Conservation (phyloP, 1,140 invertebrate genomes). For the Bombyx mori region ASM3026992v2 NC_085133.1:3935001-3935500, state of each 20-base stretch:
- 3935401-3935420: constrained; percentile 68
- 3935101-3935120: constrained; percentile 63
- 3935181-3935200: constrained; percentile 60
- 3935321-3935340: constrained; percentile 53
- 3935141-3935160: constrained; percentile 37
- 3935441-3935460: constrained; percentile 34
- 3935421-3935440: constrained; percentile 27
- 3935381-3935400: constrained; percentile 67
- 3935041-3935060: too few species aligned
- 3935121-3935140: constrained; percentile 67
- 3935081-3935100: constrained; percentile 27
- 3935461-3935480: constrained; percentile 43
- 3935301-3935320: constrained; percentile 30
- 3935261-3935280: constrained; percentile 17
- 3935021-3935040: too few species aligned
- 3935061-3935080: constrained; percentile 47
- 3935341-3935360: constrained; percentile 70
- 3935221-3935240: constrained; percentile 54
- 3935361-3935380: constrained; percentile 67
- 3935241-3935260: constrained; percentile 29
- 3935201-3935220: constrained; percentile 54
- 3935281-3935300: constrained; percentile 13
- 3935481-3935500: constrained; percentile 46
- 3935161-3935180: constrained; percentile 62
- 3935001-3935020: constrained; percentile 19